Conservation (phyloP, 2,888 invertebrate genomes). For the Hemithea aestivaria region DNA sequence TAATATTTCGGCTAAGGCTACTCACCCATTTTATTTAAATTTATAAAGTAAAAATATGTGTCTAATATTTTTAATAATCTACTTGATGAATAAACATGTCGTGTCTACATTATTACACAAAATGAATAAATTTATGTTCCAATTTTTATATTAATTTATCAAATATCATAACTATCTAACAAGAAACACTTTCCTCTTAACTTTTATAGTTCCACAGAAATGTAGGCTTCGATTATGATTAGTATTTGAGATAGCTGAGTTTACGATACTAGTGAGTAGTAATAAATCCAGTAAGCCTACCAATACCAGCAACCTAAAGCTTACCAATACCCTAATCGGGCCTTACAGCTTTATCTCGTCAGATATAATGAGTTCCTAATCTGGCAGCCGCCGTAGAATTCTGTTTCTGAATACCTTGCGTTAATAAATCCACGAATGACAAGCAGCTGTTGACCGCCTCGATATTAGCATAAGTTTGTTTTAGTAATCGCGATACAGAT, state of each 20-base stretch:
- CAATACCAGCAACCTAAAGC: constrained; percentile 31
- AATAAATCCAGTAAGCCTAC: constrained; percentile 32
- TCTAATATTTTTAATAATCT: no score
- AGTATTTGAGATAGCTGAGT: constrained; percentile 6
- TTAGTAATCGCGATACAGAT: constrained; percentile 17
- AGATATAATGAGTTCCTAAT: constrained; percentile 72
- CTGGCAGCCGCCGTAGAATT: constrained; percentile 60
- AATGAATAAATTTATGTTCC: no score
- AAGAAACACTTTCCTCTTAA: no score
- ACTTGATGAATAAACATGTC: no score
- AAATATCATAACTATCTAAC: no score
- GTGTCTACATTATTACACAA: no score
- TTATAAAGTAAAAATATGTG: no score
- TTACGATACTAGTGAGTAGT: constrained; percentile 8
- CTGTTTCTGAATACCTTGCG: constrained; percentile 45
- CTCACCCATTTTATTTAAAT: no score
- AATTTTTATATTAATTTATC: no score
- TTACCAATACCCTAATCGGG: constrained; percentile 41
- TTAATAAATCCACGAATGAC: constrained; percentile 40
- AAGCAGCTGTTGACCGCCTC: constrained; percentile 22
- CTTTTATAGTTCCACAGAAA: constrained; percentile 1
- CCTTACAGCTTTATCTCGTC: constrained; percentile 53
- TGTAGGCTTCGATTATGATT: constrained; percentile 5
- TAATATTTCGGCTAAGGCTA: no score
- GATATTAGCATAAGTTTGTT: constrained; percentile 24